Percentiles rank a stretch among this genome's conserved stretches.
Conservation (phyloP, 2,113 vertebrate genomes). For the Seriola rivoliana region DNA sequence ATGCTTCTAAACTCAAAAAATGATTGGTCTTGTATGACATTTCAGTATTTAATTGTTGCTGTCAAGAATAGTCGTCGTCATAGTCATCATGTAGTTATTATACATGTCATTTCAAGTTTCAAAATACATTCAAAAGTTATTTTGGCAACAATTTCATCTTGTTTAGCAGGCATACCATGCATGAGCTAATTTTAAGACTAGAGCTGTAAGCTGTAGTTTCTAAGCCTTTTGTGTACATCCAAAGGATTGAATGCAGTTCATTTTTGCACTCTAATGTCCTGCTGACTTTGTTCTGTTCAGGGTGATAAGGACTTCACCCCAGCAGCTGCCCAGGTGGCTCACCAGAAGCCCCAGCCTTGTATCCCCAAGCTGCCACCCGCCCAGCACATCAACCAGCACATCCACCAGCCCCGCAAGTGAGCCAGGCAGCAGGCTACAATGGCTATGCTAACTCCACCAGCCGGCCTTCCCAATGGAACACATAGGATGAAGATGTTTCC, state of each 20-base stretch:
- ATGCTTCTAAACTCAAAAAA: neutral
- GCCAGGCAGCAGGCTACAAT: conserved; percentile 21
- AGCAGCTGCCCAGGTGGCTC: conserved; percentile 96
- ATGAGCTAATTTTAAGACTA: neutral
- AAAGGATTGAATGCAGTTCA: no score
- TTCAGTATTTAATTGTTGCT: neutral
- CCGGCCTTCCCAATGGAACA: conserved; percentile 73
- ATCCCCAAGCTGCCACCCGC: conserved; percentile 89
- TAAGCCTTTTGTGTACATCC: neutral
- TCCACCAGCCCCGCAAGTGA: conserved; percentile 99
- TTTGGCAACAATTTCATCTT: no score
- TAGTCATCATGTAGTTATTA: no score
- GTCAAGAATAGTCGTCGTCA: neutral
- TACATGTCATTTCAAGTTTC: no score
- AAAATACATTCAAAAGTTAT: no score
- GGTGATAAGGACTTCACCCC: conserved; percentile 99
- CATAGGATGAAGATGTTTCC: conserved; percentile 56
- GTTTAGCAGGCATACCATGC: neutral
- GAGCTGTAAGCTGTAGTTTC: neutral
- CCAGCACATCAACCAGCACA: conserved; percentile 92
- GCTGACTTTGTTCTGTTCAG: conserved; percentile 78
- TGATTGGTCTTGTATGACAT: neutral
- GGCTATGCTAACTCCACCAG: conserved; percentile 64
- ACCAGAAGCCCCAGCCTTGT: conserved; percentile 96
- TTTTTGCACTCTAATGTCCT: neutral